Evolutionary conservation across 2,888 invertebrate genomes (phyloP).

Genomic region (Erannis defoliaria): DNA sequence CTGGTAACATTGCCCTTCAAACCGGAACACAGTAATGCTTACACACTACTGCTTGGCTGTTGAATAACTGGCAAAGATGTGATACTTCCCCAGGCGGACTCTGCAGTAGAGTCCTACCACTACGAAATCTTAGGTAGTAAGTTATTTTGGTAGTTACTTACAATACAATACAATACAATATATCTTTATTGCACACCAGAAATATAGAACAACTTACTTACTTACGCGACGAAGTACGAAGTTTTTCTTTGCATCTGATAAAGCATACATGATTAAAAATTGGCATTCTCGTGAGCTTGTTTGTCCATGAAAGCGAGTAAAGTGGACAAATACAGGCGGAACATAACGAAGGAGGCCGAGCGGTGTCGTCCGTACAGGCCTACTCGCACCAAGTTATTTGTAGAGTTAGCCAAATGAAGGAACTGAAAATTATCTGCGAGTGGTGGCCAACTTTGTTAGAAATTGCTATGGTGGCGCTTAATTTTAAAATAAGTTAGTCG

Average conservation of each 20-base stretch:
- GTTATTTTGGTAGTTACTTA: too few species aligned
- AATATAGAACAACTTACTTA: too few species aligned
- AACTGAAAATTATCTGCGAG: not conserved
- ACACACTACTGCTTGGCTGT: too few species aligned
- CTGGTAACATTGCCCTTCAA: too few species aligned
- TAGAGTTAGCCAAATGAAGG: not conserved
- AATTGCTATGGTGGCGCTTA: not conserved
- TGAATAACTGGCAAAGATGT: too few species aligned
- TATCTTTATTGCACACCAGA: too few species aligned
- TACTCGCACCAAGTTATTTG: not conserved
- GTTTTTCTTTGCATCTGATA: not conserved
- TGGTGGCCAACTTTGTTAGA: not conserved
- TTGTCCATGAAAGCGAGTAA: slow-evolving; percentile 78
- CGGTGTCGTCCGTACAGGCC: slow-evolving; percentile 38
- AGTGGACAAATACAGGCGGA: slow-evolving; percentile 74
- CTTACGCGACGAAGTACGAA: not conserved
- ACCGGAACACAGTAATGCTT: too few species aligned
- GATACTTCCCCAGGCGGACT: too few species aligned
- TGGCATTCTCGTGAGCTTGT: slow-evolving; percentile 74
- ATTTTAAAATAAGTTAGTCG: not conserved
- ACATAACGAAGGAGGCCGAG: slow-evolving; percentile 67
- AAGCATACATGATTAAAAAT: slow-evolving; percentile 50
- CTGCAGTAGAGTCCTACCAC: too few species aligned
- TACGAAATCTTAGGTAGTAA: too few species aligned
- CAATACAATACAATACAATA: too few species aligned